These are phyloP conservation scores for Atopsyche davidsoni DNA, from an alignment of 1,140 invertebrate species.

Conservation along the genomic window DNA sequence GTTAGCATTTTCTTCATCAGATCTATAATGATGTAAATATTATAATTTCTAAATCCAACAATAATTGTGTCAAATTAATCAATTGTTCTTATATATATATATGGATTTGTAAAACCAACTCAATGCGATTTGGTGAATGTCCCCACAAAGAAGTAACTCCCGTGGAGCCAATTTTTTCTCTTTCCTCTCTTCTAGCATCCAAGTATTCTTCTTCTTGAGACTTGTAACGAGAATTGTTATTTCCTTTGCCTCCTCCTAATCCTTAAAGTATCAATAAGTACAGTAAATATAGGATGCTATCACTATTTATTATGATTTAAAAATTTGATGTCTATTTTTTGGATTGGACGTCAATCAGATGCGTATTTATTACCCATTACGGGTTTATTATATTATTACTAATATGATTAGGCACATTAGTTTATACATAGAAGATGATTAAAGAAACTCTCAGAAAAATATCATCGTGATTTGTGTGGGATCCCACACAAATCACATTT, in stretches of 20 bases:
- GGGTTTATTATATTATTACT: not conserved
- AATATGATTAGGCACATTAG: no score
- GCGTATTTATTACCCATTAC: not conserved
- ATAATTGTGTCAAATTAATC: slow-evolving; percentile 8
- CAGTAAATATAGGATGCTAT: not conserved
- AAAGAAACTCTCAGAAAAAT: no score
- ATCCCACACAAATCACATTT: no score
- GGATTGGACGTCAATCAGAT: not conserved
- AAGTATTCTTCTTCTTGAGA: slow-evolving; percentile 54
- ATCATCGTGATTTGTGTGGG: no score
- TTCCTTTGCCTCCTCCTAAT: slow-evolving; percentile 28
- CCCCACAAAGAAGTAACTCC: slow-evolving; percentile 65
- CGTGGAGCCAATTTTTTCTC: slow-evolving; percentile 65
- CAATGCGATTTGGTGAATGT: slow-evolving; percentile 59
- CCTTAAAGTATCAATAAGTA: slow-evolving; percentile 8
- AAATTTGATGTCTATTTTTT: not conserved
- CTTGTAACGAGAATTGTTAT: slow-evolving; percentile 33
- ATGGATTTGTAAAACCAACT: slow-evolving; percentile 55
- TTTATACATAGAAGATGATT: no score
- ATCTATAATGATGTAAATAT: slow-evolving; percentile 37
- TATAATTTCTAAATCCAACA: slow-evolving; percentile 18
- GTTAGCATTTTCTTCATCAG: slow-evolving; percentile 46
- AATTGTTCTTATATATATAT: slow-evolving; percentile 16
- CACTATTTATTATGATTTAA: not conserved
- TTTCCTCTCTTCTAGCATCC: slow-evolving; percentile 59